phyloP scores from a whole-genome alignment of 2,113 vertebrate genomes.

The Marmota flaviventris region DNA sequence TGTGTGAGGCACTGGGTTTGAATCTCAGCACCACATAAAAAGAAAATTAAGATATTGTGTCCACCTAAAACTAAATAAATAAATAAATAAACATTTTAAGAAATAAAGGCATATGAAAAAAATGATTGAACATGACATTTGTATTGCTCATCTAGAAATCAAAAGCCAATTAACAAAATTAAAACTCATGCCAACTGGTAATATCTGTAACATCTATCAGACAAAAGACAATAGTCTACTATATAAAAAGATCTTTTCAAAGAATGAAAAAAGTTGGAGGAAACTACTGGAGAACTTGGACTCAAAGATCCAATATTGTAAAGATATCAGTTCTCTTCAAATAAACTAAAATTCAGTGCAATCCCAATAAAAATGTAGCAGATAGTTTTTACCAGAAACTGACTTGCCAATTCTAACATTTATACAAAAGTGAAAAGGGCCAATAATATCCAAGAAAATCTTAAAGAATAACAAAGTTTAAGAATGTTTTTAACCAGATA shows the following conservation, averaged over 20 bases:
- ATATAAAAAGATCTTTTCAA: not conserved
- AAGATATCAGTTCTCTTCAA: constrained; percentile 22
- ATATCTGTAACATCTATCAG: not conserved
- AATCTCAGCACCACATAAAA: too few relatives aligned
- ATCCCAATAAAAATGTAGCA: not conserved
- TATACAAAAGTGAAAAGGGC: not conserved
- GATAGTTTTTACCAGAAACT: constrained; percentile 20
- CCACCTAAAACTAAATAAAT: too few relatives aligned
- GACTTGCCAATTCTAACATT: not conserved
- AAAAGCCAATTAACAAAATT: constrained; percentile 39
- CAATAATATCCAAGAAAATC: not conserved
- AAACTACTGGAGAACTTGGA: not conserved
- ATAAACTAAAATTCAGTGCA: constrained; percentile 52
- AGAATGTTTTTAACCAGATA: not conserved
- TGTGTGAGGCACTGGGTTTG: too few relatives aligned
- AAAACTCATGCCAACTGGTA: not conserved
- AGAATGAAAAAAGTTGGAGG: not conserved
- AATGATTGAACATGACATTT: constrained; percentile 1
- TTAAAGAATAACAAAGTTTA: constrained; percentile 23
- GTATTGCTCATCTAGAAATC: constrained; percentile 27
- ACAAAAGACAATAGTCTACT: not conserved
- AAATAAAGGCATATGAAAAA: not conserved
- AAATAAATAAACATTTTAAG: too few relatives aligned
- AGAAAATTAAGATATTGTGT: too few relatives aligned
- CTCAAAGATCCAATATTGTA: not conserved